Evolutionary conservation across 2,113 vertebrate species (phyloP).

Genomic region (Apteryx owenii): DNA sequence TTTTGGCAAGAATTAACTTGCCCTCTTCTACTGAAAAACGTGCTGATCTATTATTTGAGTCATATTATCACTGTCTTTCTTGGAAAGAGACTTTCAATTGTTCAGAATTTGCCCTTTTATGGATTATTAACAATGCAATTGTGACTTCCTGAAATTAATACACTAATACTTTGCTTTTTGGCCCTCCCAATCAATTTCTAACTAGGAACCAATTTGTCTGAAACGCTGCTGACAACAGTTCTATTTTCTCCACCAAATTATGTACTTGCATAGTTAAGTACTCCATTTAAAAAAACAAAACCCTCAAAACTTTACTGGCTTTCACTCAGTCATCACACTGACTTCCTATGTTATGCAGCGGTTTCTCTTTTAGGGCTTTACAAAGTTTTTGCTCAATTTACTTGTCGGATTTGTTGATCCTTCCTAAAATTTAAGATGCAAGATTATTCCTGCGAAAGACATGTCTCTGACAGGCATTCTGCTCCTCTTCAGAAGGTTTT

Average conservation of each 20-base stretch:
- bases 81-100: neutral
- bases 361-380: neutral
- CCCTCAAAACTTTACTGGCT: neutral
- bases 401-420: neutral
- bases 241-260: constrained; percentile 51
- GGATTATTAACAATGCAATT: constrained; percentile 33
- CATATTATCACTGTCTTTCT: constrained; percentile 4
- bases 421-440: neutral
- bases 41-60: constrained; percentile 24
- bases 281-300: neutral
- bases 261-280: neutral
- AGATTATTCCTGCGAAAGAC: neutral
- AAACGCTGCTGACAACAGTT: constrained; percentile 53
- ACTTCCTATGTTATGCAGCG: neutral
- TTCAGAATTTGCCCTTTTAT: constrained; percentile 50
- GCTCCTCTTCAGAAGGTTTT: neutral
- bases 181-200: constrained; percentile 46
- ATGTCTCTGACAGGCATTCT: neutral
- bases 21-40: constrained; percentile 21
- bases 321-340: constrained; percentile 4
- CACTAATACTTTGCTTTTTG: constrained; percentile 49
- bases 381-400: neutral
- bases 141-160: constrained; percentile 59
- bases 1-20: constrained; percentile 27
- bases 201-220: constrained; percentile 45